These are phyloP conservation scores for Atherix ibis DNA, from an alignment of 2,888 invertebrate genomes.

Conservation along the genomic window DNA sequence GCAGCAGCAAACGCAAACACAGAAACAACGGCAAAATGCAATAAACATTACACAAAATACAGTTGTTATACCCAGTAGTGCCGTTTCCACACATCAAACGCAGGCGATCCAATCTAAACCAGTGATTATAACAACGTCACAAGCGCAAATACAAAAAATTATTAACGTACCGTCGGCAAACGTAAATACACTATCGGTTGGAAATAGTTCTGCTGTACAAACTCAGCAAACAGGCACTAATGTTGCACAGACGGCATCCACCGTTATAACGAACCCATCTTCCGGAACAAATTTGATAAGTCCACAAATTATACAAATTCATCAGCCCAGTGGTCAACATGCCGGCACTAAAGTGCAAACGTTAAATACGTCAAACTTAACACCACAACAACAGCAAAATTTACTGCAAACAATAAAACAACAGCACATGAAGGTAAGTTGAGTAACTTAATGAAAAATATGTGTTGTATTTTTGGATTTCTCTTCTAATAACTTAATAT, in stretches of 20 bases:
- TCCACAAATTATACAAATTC: conserved; percentile 18
- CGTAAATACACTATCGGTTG: conserved; percentile 9
- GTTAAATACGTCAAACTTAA: conserved; percentile 22
- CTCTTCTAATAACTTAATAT: too few species aligned
- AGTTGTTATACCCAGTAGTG: conserved; percentile 8
- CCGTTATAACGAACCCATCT: conserved; percentile 6
- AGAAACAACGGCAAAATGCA: conserved; percentile 9
- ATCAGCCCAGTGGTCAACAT: conserved; percentile 13
- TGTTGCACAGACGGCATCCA: conserved; percentile 8
- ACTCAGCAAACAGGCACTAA: neutral
- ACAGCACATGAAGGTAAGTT: conserved; percentile 11
- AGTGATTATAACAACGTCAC: conserved; percentile 16
- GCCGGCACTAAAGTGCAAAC: conserved; percentile 20
- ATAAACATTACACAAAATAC: conserved; percentile 9
- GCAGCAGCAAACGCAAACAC: conserved; percentile 11
- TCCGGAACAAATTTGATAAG: conserved; percentile 10
- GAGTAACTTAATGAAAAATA: neutral
- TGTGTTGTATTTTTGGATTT: too few species aligned
- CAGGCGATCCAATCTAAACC: conserved; percentile 13
- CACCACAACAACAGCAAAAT: conserved; percentile 27
- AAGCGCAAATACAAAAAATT: conserved; percentile 17
- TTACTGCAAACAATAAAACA: conserved; percentile 28
- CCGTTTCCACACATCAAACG: conserved; percentile 7
- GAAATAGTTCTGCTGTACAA: conserved; percentile 1
- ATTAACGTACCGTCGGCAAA: conserved; percentile 12